These are phyloP conservation scores for Aphidius colemani DNA, from an alignment of 2,888 invertebrate species.

Conservation along the genomic window DNA sequence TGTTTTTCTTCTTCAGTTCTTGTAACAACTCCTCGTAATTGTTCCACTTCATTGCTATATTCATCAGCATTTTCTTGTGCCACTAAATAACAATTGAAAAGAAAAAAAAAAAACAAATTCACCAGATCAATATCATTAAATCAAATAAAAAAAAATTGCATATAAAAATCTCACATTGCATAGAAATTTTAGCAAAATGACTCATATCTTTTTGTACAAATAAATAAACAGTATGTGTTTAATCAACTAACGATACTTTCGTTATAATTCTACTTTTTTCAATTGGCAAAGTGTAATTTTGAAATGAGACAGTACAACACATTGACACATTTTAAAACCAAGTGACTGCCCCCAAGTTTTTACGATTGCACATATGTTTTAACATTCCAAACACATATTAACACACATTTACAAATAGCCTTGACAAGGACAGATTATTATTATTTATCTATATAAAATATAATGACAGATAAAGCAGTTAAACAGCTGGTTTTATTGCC, in stretches of 20 bases:
- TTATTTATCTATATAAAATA: too few species aligned
- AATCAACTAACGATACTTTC: background rate
- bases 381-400: background rate
- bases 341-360: background rate
- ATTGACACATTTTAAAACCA: conserved; percentile 8
- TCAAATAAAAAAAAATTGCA: background rate
- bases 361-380: background rate
- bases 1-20: conserved; percentile 77
- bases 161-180: conserved; percentile 31
- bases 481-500: too few species aligned
- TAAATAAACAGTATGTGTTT: background rate
- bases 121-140: background rate
- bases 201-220: conserved; percentile 30
- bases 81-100: conserved; percentile 54
- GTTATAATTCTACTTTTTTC: background rate
- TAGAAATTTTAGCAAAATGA: conserved; percentile 31
- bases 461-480: too few species aligned
- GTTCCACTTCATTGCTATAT: conserved; percentile 66
- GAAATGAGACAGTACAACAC: conserved; percentile 5
- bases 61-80: conserved; percentile 66
- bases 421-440: too few species aligned
- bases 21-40: conserved; percentile 64
- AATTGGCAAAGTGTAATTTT: background rate
- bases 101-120: background rate
- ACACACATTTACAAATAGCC: background rate